Evolutionary conservation across 2,888 invertebrate genomes (phyloP).

Genomic region (Drosophila diplacantha): DNA sequence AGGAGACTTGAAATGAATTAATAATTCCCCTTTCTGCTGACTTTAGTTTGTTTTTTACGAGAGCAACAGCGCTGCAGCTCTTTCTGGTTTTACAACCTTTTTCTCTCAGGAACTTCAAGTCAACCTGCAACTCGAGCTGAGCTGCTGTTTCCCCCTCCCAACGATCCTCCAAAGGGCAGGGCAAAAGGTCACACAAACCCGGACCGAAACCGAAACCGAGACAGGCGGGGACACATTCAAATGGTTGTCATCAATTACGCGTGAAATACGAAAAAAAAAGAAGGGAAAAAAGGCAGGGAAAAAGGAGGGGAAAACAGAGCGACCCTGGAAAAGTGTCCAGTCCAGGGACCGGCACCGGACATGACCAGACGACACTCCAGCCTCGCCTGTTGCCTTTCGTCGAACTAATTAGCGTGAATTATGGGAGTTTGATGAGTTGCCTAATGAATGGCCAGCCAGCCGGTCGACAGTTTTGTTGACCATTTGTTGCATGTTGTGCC

Average conservation of each 20-base stretch:
- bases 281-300: no score
- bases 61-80: not conserved
- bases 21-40: not conserved
- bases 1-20: not conserved
- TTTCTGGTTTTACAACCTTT: constrained; percentile 29
- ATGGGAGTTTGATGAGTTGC: constrained; percentile 49
- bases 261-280: constrained; percentile 26
- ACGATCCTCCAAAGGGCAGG: constrained; percentile 4
- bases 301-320: not conserved
- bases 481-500: constrained; percentile 47
- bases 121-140: not conserved
- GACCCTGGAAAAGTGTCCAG: constrained; percentile 19
- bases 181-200: constrained; percentile 28
- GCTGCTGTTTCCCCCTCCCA: not conserved
- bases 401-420: constrained; percentile 59
- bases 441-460: constrained; percentile 30
- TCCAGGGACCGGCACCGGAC: constrained; percentile 1
- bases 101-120: constrained; percentile 1
- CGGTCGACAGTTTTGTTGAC: constrained; percentile 42
- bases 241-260: constrained; percentile 61
- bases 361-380: constrained; percentile 10
- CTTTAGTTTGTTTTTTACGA: not conserved
- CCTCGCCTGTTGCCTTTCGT: constrained; percentile 31
- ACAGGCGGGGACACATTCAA: constrained; percentile 37
- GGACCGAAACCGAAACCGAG: constrained; percentile 1